Conservation (phyloP, 2,888 invertebrate genomes). For the Philopedon plagiatum region DNA sequence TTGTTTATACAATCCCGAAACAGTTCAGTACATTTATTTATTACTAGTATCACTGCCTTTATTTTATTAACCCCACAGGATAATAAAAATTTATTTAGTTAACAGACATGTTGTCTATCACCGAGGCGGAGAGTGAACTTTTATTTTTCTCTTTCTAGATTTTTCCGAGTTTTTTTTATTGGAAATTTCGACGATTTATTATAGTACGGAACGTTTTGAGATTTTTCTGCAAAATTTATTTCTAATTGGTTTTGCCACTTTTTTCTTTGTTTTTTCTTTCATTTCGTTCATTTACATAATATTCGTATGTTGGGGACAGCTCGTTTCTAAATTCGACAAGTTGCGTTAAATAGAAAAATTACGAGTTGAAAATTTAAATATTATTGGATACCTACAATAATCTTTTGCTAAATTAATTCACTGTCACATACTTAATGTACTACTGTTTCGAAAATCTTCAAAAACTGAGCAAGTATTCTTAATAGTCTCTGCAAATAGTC, state of each 20-base stretch:
- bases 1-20: background rate
- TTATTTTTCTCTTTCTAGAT: conserved; percentile 8
- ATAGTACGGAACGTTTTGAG: background rate
- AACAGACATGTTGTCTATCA: conserved; percentile 6
- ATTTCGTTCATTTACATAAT: background rate
- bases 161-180: background rate
- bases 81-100: conserved; percentile 5
- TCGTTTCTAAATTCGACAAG: no score
- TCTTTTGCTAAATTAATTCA: no score
- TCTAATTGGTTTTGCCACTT: background rate
- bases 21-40: conserved; percentile 9
- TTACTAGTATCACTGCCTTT: no score
- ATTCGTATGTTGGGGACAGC: background rate
- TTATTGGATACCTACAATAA: no score
- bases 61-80: background rate
- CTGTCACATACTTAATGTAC: no score
- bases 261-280: background rate
- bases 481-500: no score
- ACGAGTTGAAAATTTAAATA: no score
- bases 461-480: no score
- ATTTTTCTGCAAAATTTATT: conserved; percentile 35
- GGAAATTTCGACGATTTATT: conserved; percentile 21
- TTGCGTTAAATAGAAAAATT: no score
- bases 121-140: background rate
- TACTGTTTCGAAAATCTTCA: no score